phyloP scores from a whole-genome alignment of 2,113 vertebrate genomes.

The Rhombomys opimus region DNA sequence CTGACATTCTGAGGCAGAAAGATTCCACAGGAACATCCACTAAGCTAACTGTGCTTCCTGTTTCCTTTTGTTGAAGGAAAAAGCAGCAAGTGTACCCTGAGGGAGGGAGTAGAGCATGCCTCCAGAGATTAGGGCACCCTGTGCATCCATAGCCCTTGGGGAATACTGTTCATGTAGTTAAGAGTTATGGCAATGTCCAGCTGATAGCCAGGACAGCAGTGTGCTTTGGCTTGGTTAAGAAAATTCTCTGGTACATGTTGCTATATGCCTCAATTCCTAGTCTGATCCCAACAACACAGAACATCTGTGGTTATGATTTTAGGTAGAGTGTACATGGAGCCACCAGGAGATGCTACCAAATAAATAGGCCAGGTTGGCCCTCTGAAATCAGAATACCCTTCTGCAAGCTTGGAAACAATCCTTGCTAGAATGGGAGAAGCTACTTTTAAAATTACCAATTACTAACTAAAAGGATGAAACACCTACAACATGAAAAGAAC shows the following conservation, averaged over 20 bases:
- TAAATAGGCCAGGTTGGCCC: not conserved
- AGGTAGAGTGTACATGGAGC: not conserved
- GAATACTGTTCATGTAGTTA: no score
- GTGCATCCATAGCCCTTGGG: not conserved
- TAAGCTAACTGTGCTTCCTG: not conserved
- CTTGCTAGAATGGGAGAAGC: not conserved
- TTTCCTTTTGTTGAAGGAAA: not conserved
- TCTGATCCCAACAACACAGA: not conserved
- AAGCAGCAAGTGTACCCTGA: not conserved
- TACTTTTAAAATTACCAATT: not conserved
- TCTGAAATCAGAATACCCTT: not conserved
- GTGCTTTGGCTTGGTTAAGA: no score
- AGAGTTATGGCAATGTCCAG: not conserved
- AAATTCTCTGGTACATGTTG: not conserved
- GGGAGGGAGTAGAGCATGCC: not conserved
- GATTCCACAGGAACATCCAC: not conserved
- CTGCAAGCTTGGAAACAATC: not conserved
- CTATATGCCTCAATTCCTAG: not conserved
- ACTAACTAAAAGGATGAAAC: not conserved
- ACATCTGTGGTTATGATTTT: not conserved
- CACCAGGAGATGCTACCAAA: not conserved
- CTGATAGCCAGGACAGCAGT: rapidly evolving
- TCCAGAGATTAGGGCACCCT: not conserved
- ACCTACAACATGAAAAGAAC: not conserved
- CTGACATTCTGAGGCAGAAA: not conserved